Base-by-base conservation (phyloP, 2,797 vertebrate genomes). In the Mionectes olivaceus region DNA sequence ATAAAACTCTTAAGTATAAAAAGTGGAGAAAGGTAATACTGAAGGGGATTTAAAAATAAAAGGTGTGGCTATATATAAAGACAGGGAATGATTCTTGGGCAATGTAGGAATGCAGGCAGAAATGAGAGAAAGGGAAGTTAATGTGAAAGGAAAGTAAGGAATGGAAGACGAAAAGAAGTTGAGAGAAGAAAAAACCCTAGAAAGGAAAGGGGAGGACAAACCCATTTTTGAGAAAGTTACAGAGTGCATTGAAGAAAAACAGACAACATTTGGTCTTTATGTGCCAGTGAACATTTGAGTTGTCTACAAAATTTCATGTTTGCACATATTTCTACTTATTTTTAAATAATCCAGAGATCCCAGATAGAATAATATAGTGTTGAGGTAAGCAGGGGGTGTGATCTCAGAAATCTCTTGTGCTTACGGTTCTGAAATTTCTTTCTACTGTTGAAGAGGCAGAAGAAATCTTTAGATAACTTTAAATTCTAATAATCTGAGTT, bases 191-290 rank as follows among this genome's bases (percentile, higher is more conserved):
- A n/a, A 74, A 22, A 4, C 4, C 39, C 11, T 87, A 17, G 41
- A 44, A 85, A 21, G 28, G 15, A 69, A 80, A 25, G 6, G 13
- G 1, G 0, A 9, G 8, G 3, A 8, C 4, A 1, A 28, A 14
- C 7, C 8, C 5, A 11, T 67, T 88, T 77, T 46, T 53, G 21
- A 56, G 17, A 18, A 64, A 75, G 9, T 19, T 57, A 13, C n/a
- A 41, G 23, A 69, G 21, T 27, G 22, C 73, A 86, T 64, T 64
- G n/a, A 64, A 56, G 17, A 5, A n/a, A 70, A 25, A 25, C 12
- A 33, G 30, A 24, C 33, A 43, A 5, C 0, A 5, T 49, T 75
- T 83, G 13, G 35, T 91, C 33, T 8, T 70, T 87, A 16, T 37
- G 8, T 71, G 33, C 49, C 37, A 65, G 11, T 61, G 37, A 71